Percentiles rank a stretch among this genome's conserved stretches.
Conservation (phyloP, 2,888 invertebrate genomes). For the Zele albiditarsus region DNA sequence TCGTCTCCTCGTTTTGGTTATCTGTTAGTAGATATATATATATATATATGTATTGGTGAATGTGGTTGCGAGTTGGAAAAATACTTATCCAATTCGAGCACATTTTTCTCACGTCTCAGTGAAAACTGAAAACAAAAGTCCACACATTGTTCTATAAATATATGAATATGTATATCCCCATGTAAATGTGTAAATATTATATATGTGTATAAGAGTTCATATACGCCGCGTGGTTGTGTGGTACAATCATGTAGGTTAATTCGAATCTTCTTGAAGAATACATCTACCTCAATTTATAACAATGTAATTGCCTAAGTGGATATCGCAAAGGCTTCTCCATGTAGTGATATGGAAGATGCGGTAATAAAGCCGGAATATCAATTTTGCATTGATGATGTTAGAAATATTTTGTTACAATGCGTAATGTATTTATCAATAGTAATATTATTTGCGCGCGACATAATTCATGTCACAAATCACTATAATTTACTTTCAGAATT, state of each 20-base stretch:
- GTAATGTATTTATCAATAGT: background rate
- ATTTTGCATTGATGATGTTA: background rate
- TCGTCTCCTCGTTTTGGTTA: background rate
- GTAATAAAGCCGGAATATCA: constrained; percentile 22
- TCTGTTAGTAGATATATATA: background rate
- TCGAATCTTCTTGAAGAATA: constrained; percentile 55
- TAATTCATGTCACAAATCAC: background rate
- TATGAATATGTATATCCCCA: background rate
- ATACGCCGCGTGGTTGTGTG: constrained; percentile 25
- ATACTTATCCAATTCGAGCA: too few species aligned
- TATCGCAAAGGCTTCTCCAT: constrained; percentile 55
- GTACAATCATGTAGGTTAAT: constrained; percentile 17
- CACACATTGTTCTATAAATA: constrained; percentile 3
- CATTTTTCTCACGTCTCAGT: too few species aligned
- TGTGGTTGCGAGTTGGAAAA: too few species aligned
- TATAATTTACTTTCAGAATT: constrained; percentile 60
- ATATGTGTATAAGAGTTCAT: constrained; percentile 38
- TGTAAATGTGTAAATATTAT: background rate
- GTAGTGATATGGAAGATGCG: constrained; percentile 27
- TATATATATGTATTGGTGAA: constrained; percentile 23
- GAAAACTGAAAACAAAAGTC: too few species aligned
- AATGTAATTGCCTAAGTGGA: constrained; percentile 63
- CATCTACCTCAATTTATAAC: constrained; percentile 57
- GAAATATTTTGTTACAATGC: background rate
- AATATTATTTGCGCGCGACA: background rate